These are phyloP conservation scores for Platalea minor DNA, from an alignment of 2,797 vertebrate genomes.

Conservation along the genomic window DNA sequence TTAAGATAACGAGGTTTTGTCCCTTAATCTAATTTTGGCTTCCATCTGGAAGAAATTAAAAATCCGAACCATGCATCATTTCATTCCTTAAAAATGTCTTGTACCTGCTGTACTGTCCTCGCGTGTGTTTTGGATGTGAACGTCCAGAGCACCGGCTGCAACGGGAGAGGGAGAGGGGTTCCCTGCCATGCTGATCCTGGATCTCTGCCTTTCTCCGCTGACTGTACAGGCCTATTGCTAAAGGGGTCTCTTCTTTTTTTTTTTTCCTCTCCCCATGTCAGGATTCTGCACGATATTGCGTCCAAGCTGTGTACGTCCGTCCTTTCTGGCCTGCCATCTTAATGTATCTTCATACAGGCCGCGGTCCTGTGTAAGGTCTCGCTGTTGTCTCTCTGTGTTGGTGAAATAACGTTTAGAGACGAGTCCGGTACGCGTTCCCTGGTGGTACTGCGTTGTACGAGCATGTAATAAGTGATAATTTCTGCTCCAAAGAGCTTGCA, in stretches of 20 bases:
- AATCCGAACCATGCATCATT: background rate
- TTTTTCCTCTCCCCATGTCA: background rate
- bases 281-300: background rate
- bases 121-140: background rate
- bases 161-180: background rate
- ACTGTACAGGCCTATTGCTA: background rate
- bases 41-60: constrained; percentile 36
- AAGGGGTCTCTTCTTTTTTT: background rate
- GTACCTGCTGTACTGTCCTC: background rate
- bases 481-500: background rate
- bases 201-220: background rate
- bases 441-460: rapidly evolving
- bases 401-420: background rate
- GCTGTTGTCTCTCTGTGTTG: background rate
- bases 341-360: rapidly evolving
- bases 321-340: background rate
- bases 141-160: rapidly evolving
- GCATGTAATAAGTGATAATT: rapidly evolving
- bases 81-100: background rate
- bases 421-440: rapidly evolving
- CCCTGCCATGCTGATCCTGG: background rate
- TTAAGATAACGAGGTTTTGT: constrained; percentile 17
- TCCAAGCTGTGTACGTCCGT: rapidly evolving
- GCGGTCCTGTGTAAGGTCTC: rapidly evolving
- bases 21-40: background rate